Percentiles rank a stretch among this genome's conserved stretches.
Conservation (phyloP, 2,113 vertebrate genomes). For the Pandion haliaetus region DNA sequence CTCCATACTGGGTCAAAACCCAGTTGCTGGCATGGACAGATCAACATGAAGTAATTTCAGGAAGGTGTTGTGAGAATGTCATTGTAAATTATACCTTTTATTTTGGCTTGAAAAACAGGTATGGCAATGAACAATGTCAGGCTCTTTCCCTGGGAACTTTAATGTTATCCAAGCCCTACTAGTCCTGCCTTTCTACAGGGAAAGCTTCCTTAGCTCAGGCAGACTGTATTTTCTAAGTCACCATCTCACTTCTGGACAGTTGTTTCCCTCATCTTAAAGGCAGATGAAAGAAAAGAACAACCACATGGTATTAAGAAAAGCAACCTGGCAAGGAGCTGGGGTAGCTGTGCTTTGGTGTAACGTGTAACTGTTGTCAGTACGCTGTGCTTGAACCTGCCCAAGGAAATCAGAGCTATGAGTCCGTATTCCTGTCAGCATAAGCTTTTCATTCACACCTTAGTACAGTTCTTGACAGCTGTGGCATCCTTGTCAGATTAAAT, state of each 20-base stretch:
- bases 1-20: neutral
- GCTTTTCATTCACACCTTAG: constrained; percentile 69
- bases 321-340: neutral
- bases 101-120: neutral
- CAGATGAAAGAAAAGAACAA: neutral
- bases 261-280: neutral
- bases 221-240: neutral
- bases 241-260: neutral
- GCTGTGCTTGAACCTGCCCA: constrained; percentile 29
- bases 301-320: neutral
- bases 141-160: neutral
- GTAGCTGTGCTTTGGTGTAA: neutral
- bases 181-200: neutral
- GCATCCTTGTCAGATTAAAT: constrained; percentile 69
- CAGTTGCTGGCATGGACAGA: neutral
- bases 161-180: neutral
- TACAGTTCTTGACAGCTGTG: constrained; percentile 62
- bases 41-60: neutral
- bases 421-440: constrained; percentile 55
- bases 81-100: neutral
- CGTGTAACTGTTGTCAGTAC: neutral
- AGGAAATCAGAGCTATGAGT: constrained; percentile 46
- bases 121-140: neutral
- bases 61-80: neutral
- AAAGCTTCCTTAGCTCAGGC: neutral